Evolutionary conservation across 2,888 invertebrate genomes (phyloP).

Genomic region (Pollenia amentaria): DNA sequence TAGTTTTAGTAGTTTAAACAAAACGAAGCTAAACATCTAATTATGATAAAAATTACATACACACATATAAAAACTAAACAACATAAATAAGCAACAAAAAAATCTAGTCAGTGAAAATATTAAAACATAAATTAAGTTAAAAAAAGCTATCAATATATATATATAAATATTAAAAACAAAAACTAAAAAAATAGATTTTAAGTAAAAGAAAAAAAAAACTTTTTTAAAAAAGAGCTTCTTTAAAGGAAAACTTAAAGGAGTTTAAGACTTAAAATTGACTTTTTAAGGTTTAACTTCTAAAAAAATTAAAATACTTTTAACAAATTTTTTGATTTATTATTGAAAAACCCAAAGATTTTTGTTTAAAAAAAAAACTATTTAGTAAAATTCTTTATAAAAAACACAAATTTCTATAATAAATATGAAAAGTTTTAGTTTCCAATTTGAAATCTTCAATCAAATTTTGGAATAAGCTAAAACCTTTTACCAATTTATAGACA

Average conservation of each 20-base stretch:
- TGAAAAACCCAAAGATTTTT: slow-evolving; percentile 72
- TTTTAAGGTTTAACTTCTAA: slow-evolving; percentile 30
- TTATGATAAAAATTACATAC: slow-evolving; percentile 39
- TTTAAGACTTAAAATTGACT: slow-evolving; percentile 5
- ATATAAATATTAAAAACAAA: slow-evolving; percentile 21
- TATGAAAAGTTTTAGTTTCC: not conserved
- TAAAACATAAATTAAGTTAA: slow-evolving; percentile 69
- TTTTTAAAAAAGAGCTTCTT: slow-evolving; percentile 26
- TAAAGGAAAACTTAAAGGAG: slow-evolving; percentile 27
- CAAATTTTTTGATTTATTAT: slow-evolving; percentile 43
- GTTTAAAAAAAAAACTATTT: slow-evolving; percentile 60
- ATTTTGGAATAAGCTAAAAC: no score
- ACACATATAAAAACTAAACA: slow-evolving; percentile 55
- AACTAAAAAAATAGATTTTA: slow-evolving; percentile 44
- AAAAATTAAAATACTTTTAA: slow-evolving; percentile 36
- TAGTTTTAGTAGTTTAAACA: slow-evolving; percentile 67
- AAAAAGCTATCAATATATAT: slow-evolving; percentile 44
- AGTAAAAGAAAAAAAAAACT: slow-evolving; percentile 38
- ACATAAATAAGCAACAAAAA: slow-evolving; percentile 71
- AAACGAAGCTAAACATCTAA: slow-evolving; percentile 61
- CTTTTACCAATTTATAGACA: no score
- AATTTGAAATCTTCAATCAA: no score
- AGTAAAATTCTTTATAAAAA: slow-evolving; percentile 66
- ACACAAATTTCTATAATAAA: not conserved
- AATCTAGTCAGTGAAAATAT: slow-evolving; percentile 73